Evolutionary conservation across 2,888 invertebrate genomes (phyloP).

Genomic region (Drepanosiphum platanoidis): DNA sequence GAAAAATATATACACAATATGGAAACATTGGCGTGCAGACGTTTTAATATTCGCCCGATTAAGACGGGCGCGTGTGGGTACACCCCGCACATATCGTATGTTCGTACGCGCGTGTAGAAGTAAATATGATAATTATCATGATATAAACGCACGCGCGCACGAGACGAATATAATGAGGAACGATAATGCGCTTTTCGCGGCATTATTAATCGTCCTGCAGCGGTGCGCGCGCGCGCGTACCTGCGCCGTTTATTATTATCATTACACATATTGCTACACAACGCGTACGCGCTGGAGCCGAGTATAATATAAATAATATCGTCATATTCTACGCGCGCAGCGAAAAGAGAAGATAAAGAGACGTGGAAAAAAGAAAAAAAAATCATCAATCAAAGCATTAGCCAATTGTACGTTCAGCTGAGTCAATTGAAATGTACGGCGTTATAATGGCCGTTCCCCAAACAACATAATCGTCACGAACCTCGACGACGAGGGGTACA

Average conservation of each 20-base stretch:
- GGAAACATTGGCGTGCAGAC: too few relatives aligned
- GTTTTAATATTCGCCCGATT: too few relatives aligned
- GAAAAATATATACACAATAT: too few relatives aligned
- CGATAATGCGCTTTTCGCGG: not conserved
- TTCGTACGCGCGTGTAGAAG: not conserved
- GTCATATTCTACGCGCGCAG: not conserved
- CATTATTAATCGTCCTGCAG: not conserved
- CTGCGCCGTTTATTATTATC: too few relatives aligned
- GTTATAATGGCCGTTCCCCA: not conserved
- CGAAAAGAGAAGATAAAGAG: not conserved
- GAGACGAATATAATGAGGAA: not conserved
- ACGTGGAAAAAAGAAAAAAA: conserved; percentile 18
- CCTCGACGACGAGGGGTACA: conserved; percentile 26
- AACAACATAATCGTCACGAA: conserved; percentile 59
- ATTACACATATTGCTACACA: not conserved
- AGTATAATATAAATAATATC: not conserved
- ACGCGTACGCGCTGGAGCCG: too few relatives aligned
- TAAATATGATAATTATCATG: too few relatives aligned
- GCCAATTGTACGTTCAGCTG: conserved; percentile 34
- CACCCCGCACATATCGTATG: not conserved
- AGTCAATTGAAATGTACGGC: conserved; percentile 58
- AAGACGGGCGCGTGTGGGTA: too few relatives aligned
- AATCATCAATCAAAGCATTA: conserved; percentile 60
- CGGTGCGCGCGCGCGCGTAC: too few relatives aligned
- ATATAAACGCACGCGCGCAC: not conserved